These are phyloP conservation scores for Sebastiscus tertius DNA, from an alignment of 2,797 vertebrate species.

Conservation along the genomic window DNA sequence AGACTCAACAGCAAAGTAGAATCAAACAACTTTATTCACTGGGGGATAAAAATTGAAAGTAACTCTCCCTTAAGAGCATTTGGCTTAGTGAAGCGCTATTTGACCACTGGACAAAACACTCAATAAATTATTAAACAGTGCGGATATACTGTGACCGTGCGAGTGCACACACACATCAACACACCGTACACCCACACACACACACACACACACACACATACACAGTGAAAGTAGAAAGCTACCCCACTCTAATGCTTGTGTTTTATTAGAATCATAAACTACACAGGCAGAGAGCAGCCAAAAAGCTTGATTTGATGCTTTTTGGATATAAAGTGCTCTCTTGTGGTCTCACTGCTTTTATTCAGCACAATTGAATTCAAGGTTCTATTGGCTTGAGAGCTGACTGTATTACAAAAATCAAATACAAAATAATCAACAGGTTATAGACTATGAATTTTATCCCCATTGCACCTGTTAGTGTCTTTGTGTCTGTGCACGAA, in stretches of 20 bases:
- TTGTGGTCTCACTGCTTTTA: constrained; percentile 40
- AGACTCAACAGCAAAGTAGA: background rate
- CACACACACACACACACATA: constrained; percentile 9
- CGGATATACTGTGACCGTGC: constrained; percentile 37
- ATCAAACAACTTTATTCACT: constrained; percentile 38
- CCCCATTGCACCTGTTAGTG: background rate
- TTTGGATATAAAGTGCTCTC: constrained; percentile 58
- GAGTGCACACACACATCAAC: constrained; percentile 11
- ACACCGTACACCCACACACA: background rate
- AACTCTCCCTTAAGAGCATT: constrained; percentile 41
- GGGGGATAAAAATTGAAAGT: constrained; percentile 43
- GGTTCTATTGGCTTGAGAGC: constrained; percentile 24
- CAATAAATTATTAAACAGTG: constrained; percentile 69
- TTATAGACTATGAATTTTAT: constrained; percentile 4
- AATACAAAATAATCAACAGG: constrained; percentile 26
- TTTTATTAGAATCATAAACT: constrained; percentile 71
- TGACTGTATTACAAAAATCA: constrained; percentile 21
- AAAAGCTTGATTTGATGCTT: constrained; percentile 67
- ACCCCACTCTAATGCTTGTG: constrained; percentile 41
- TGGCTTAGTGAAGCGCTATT: constrained; percentile 29
- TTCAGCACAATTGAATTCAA: constrained; percentile 40
- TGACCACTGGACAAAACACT: constrained; percentile 64
- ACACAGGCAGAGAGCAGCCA: constrained; percentile 41
- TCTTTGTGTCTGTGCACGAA: background rate
- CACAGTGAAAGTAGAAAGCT: constrained; percentile 26